Evolutionary conservation across 2,113 vertebrate species (phyloP).

Genomic region (Proteles cristata): DNA sequence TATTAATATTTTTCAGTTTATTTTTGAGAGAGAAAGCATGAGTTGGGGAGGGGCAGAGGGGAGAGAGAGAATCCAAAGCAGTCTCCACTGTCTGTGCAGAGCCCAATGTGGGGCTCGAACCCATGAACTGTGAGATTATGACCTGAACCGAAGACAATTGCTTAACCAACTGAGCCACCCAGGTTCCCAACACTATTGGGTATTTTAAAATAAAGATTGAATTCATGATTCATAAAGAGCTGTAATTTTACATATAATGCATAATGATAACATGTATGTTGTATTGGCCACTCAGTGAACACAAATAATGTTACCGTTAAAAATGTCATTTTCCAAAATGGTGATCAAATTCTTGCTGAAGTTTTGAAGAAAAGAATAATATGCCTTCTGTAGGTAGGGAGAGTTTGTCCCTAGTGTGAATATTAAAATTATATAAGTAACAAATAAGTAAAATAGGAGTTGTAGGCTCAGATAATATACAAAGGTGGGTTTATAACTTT

Average conservation of each 20-base stretch:
- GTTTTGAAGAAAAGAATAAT: neutral
- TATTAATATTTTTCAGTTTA: no score
- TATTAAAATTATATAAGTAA: neutral
- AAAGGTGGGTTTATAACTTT: neutral
- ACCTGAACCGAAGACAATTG: no score
- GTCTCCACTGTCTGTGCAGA: no score
- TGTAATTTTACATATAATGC: neutral
- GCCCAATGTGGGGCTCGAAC: no score
- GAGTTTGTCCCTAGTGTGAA: neutral
- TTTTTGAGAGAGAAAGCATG: no score
- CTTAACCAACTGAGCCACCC: no score
- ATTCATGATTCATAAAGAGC: neutral
- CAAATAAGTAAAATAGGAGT: neutral
- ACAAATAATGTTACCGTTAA: neutral
- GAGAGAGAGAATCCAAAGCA: no score
- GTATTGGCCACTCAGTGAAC: neutral
- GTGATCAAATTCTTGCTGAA: neutral
- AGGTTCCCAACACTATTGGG: neutral
- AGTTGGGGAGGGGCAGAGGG: no score
- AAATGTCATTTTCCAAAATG: neutral
- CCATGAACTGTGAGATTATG: no score
- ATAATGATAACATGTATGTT: neutral
- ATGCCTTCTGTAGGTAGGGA: neutral
- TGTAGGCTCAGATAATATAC: neutral
- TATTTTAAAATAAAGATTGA: constrained; percentile 10